Conservation (phyloP, 2,797 vertebrate genomes). For the Taenioides sp. region DNA sequence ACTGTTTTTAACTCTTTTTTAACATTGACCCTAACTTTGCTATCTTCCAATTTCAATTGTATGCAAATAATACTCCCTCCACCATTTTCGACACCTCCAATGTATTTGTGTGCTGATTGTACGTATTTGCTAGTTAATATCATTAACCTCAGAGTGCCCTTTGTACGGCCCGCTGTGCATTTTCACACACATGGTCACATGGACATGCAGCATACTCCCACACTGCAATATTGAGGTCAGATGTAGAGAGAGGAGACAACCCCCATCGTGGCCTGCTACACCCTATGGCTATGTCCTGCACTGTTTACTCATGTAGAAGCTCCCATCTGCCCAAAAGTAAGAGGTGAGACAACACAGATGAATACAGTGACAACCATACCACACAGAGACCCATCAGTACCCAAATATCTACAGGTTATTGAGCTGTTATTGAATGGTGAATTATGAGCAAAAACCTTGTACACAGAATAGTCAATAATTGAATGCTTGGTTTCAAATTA, state of each 20-base stretch:
- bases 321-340: constrained; percentile 67
- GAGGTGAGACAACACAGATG: constrained; percentile 37
- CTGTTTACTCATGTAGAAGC: constrained; percentile 69
- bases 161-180: constrained; percentile 30
- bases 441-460: not conserved
- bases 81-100: not conserved
- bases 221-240: constrained; percentile 71
- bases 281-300: constrained; percentile 65
- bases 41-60: not conserved
- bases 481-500: not conserved
- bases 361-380: constrained; percentile 6
- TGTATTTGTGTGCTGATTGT: constrained; percentile 11
- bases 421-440: not conserved
- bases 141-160: constrained; percentile 49
- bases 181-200: constrained; percentile 17
- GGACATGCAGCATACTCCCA: constrained; percentile 19
- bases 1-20: too few relatives aligned
- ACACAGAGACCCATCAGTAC: constrained; percentile 11
- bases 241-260: constrained; percentile 49
- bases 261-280: constrained; percentile 49
- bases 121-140: constrained; percentile 13
- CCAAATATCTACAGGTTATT: constrained; percentile 41
- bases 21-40: not conserved
- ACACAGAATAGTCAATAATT: not conserved
- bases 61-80: not conserved